Conservation (phyloP, 2,113 vertebrate species). For the Charina bottae region DNA sequence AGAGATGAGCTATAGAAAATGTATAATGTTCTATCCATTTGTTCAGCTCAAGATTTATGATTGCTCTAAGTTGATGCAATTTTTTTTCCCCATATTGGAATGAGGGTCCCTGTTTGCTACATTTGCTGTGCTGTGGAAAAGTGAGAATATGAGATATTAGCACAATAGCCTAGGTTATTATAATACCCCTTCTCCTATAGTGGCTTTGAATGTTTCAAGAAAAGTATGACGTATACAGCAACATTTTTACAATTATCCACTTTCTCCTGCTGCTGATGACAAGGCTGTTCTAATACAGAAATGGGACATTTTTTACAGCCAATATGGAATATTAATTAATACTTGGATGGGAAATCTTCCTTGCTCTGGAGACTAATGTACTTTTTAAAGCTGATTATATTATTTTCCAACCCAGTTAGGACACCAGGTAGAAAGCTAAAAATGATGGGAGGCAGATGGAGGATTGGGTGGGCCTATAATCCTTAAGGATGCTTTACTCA, state of each 20-base stretch:
- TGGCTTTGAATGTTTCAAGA: neutral
- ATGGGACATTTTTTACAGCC: neutral
- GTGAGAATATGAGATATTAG: slow-evolving; percentile 22
- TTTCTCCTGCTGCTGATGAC: neutral
- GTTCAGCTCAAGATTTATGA: slow-evolving; percentile 55
- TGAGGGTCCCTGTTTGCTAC: slow-evolving; percentile 19
- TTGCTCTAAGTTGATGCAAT: slow-evolving; percentile 19
- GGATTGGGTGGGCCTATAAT: neutral
- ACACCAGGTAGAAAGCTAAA: neutral
- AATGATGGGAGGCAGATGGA: neutral
- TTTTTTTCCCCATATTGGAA: slow-evolving; percentile 57
- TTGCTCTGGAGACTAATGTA: neutral
- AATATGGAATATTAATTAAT: neutral
- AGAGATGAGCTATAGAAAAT: slow-evolving; percentile 48
- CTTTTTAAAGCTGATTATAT: neutral
- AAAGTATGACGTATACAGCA: neutral
- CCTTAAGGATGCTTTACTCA: neutral
- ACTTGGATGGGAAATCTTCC: neutral
- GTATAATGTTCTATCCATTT: slow-evolving; percentile 24
- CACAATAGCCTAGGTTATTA: neutral
- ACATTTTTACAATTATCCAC: neutral
- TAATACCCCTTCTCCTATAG: neutral
- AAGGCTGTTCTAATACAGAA: neutral
- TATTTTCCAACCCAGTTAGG: neutral
- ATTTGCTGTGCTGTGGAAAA: slow-evolving; percentile 1